Conservation (phyloP, 2,797 vertebrate genomes). For the Fratercula arctica region DNA sequence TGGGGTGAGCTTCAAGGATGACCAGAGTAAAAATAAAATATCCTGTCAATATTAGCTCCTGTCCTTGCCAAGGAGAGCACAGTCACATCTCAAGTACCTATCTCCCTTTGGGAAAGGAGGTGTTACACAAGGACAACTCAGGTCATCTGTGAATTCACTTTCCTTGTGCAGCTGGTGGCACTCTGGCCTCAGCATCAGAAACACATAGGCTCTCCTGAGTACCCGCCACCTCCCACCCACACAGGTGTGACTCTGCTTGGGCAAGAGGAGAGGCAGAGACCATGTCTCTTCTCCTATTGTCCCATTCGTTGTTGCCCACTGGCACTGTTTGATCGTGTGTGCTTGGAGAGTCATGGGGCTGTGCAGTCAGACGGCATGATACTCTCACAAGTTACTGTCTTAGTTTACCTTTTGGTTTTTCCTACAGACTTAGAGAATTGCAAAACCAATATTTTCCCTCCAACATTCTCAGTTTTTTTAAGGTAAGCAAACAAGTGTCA, state of each 20-base stretch:
- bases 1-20: not conserved
- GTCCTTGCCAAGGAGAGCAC: not conserved
- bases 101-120: not conserved
- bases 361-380: not conserved
- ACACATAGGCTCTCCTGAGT: rapidly evolving
- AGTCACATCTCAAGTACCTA: not conserved
- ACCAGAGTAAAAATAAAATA: not conserved
- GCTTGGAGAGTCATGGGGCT: not conserved
- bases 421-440: not conserved
- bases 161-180: not conserved
- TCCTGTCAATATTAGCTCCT: not conserved
- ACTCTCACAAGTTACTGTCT: not conserved
- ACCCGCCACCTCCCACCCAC: not conserved
- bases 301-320: rapidly evolving
- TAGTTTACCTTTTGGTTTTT: not conserved
- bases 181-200: not conserved
- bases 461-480: not conserved
- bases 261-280: not conserved
- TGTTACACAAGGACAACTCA: not conserved
- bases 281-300: not conserved
- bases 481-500: not conserved
- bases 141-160: not conserved
- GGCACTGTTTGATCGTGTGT: rapidly evolving
- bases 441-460: not conserved
- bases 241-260: rapidly evolving